phyloP scores from a whole-genome alignment of 2,797 vertebrate species.

The Capromys pilorides region DNA sequence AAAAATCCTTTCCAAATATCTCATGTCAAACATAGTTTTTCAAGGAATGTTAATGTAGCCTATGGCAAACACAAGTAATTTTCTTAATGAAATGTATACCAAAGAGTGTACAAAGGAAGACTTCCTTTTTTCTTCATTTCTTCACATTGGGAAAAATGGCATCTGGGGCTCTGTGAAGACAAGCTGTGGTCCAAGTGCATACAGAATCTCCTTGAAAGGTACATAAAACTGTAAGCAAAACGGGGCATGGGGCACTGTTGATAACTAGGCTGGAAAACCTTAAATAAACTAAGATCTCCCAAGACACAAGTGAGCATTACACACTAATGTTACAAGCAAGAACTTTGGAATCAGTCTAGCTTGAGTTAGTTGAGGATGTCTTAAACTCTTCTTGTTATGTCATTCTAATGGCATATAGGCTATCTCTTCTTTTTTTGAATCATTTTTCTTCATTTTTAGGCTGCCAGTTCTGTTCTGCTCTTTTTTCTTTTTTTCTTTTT shows the following conservation, averaged over 20 bases:
- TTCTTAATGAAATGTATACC: constrained; percentile 24
- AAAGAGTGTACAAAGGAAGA: neutral
- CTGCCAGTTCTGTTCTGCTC: neutral
- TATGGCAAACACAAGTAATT: constrained; percentile 36
- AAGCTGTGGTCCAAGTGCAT: neutral
- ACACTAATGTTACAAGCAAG: neutral
- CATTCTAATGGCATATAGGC: neutral
- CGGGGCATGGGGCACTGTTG: neutral
- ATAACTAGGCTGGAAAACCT: constrained; percentile 19
- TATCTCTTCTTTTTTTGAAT: neutral
- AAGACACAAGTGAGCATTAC: neutral
- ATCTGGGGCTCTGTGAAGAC: neutral
- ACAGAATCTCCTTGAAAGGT: neutral
- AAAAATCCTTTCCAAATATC: neutral
- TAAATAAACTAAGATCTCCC: neutral
- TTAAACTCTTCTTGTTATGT: neutral
- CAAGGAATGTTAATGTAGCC: neutral
- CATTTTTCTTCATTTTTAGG: neutral
- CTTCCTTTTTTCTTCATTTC: constrained; percentile 46
- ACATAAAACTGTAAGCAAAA: constrained; percentile 9
- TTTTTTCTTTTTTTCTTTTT: neutral
- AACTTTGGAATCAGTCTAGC: neutral
- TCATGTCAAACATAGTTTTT: constrained; percentile 45
- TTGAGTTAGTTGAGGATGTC: neutral
- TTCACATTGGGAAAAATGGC: neutral